These are phyloP conservation scores for Acanthurus lineatus DNA, from an alignment of 2,797 vertebrate species.

Conservation along the genomic window DNA sequence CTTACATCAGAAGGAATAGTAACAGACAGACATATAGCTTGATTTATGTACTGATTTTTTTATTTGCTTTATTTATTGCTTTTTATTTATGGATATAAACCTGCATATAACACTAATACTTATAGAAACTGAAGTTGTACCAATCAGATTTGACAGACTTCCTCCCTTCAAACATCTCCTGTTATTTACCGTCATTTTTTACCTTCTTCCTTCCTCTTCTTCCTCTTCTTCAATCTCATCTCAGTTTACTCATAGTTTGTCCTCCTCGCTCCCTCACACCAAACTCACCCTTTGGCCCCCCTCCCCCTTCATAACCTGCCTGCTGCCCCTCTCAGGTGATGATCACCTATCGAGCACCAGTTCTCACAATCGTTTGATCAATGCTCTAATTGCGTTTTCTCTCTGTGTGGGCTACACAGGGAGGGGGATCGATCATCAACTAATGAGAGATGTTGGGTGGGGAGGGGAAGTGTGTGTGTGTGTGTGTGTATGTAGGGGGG, in stretches of 20 bases:
- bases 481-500: background rate
- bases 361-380: slow-evolving; percentile 81
- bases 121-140: too few relatives aligned
- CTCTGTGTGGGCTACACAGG: slow-evolving; percentile 63
- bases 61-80: background rate
- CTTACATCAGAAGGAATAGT: background rate
- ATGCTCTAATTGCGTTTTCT: slow-evolving; percentile 83
- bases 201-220: background rate
- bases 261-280: slow-evolving; percentile 14
- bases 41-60: background rate
- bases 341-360: slow-evolving; percentile 82
- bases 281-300: slow-evolving; percentile 43
- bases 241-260: slow-evolving; percentile 13
- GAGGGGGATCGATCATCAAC: slow-evolving; percentile 75
- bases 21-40: background rate
- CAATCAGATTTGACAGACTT: too few relatives aligned
- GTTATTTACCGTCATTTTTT: background rate
- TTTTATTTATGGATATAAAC: too few relatives aligned
- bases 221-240: slow-evolving; percentile 20
- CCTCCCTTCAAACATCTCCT: background rate
- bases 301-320: slow-evolving; percentile 27
- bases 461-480: background rate
- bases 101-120: too few relatives aligned
- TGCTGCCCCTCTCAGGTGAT: slow-evolving; percentile 71
- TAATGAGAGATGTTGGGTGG: slow-evolving; percentile 74